phyloP scores from a whole-genome alignment of 2,888 invertebrate species.

The Palloptera scutellata region DNA sequence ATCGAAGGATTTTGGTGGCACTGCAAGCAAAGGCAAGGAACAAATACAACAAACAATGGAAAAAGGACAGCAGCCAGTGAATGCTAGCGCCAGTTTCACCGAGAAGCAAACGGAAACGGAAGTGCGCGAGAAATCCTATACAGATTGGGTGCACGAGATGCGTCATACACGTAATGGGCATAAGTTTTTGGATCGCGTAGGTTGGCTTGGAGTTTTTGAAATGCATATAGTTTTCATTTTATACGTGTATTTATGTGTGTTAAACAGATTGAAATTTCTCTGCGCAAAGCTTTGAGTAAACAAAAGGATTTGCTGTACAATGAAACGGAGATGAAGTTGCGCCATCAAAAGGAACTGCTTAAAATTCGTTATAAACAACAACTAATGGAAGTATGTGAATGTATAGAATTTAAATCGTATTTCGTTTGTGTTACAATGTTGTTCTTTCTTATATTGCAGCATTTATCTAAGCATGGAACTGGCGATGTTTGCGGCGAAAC shows the following conservation, averaged over 20 bases:
- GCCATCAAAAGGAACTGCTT: constrained; percentile 54
- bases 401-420: neutral
- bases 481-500: constrained; percentile 40
- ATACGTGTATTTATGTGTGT: neutral
- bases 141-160: constrained; percentile 61
- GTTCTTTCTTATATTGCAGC: constrained; percentile 36
- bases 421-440: neutral
- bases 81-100: neutral
- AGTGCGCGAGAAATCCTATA: constrained; percentile 47
- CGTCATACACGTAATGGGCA: constrained; percentile 55
- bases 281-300: constrained; percentile 53
- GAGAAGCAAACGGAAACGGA: constrained; percentile 31
- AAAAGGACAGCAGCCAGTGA: constrained; percentile 6
- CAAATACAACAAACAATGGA: neutral
- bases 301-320: constrained; percentile 52
- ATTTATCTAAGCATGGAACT: constrained; percentile 38
- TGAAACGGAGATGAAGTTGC: constrained; percentile 52
- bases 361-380: constrained; percentile 55
- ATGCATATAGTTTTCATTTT: neutral
- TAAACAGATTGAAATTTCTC: constrained; percentile 51
- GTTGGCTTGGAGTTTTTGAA: constrained; percentile 6
- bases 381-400: constrained; percentile 51
- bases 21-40: neutral
- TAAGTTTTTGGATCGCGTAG: constrained; percentile 57
- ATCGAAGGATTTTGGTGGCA: constrained; percentile 32